Evolutionary conservation across 2,888 invertebrate species (phyloP).

Genomic region (Stegophylla sp.): DNA sequence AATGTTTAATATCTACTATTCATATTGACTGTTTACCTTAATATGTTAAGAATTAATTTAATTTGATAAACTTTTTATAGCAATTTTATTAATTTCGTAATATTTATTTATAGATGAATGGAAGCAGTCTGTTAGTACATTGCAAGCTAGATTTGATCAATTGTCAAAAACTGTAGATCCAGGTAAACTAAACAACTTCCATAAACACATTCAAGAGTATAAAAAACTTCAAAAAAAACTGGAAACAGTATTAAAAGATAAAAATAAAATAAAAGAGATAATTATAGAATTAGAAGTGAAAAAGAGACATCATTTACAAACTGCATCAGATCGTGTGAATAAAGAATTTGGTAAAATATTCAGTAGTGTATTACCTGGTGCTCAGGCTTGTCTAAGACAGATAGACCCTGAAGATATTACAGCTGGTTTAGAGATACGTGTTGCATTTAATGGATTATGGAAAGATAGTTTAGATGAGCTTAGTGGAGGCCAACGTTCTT

Average conservation of each 20-base stretch:
- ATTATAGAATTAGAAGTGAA: constrained; percentile 89
- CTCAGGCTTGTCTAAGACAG: constrained; percentile 84
- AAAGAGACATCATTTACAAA: constrained; percentile 81
- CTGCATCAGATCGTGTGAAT: constrained; percentile 87
- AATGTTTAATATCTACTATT: too few relatives aligned
- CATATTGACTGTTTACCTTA: too few relatives aligned
- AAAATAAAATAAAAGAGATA: constrained; percentile 75
- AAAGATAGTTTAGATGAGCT: constrained; percentile 95
- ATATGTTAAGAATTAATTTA: too few relatives aligned
- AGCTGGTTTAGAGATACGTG: constrained; percentile 85
- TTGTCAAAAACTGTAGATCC: constrained; percentile 40
- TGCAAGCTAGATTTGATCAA: constrained; percentile 27
- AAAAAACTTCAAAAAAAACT: constrained; percentile 63
- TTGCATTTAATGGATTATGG: constrained; percentile 92
- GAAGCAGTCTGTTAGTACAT: background rate
- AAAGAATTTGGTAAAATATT: constrained; percentile 95
- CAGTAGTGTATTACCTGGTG: constrained; percentile 86
- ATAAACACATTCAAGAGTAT: constrained; percentile 48
- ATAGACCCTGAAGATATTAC: constrained; percentile 76
- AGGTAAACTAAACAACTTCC: constrained; percentile 51
- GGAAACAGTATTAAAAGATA: constrained; percentile 77
- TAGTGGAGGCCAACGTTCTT: constrained; percentile 94
- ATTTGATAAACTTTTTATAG: too few relatives aligned
- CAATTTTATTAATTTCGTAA: background rate
- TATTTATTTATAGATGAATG: constrained; percentile 47